Percentiles rank a stretch among this genome's conserved stretches.
Conservation (phyloP, 1,140 invertebrate genomes). For the Frieseomelitta varia region DNA sequence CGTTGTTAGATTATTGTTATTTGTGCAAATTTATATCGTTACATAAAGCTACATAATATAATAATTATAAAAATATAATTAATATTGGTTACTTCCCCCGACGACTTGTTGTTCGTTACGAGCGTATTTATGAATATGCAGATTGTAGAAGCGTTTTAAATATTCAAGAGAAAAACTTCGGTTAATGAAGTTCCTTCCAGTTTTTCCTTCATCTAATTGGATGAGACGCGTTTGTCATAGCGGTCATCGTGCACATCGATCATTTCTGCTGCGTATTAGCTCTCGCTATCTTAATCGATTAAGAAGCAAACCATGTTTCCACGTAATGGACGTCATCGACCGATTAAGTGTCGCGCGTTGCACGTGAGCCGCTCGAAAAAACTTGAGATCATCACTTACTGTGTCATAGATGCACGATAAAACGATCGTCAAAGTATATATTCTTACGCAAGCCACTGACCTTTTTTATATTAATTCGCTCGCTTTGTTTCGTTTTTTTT, state of each 20-base stretch:
- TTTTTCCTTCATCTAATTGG: not conserved
- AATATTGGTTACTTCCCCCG: not conserved
- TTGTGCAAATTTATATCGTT: too few species aligned
- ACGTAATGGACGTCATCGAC: conserved; percentile 37
- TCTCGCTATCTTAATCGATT: conserved; percentile 21
- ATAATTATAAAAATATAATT: not conserved
- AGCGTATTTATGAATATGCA: not conserved
- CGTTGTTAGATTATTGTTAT: too few species aligned
- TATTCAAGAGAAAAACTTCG: too few species aligned
- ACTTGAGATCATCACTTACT: not conserved
- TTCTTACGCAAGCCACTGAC: not conserved
- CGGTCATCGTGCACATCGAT: not conserved
- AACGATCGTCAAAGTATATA: not conserved
- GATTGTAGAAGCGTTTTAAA: not conserved
- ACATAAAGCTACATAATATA: too few species aligned
- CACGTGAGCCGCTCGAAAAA: conserved; percentile 14
- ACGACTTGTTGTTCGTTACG: not conserved
- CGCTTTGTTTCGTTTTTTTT: not conserved
- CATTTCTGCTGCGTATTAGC: not conserved
- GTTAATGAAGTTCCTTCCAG: not conserved
- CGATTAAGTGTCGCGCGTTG: conserved; percentile 24
- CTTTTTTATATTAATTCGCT: not conserved
- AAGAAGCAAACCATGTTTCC: conserved; percentile 21
- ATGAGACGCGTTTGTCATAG: not conserved
- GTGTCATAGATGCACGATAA: not conserved